Evolutionary conservation across 2,797 vertebrate species (phyloP), one percentile per base, ranked within the genome.

Genomic region (Bradypodion pumilum): DNA sequence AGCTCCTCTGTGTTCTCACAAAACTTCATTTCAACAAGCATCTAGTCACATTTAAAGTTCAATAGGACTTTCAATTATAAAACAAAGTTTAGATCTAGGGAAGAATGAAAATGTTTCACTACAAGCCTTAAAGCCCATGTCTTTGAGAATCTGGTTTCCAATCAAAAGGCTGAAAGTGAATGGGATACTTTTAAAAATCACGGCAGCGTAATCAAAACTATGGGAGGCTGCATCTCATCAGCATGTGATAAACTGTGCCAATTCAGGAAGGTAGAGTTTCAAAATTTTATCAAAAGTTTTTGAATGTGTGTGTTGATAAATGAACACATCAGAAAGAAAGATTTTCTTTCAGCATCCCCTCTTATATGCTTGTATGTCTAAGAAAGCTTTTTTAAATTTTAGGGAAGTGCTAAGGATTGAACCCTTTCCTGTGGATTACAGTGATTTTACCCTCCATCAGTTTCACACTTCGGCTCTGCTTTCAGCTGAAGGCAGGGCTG

Each of bases 71-170:
- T 78, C 52, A 56, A 21, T 56, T 49, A 27, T 29, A 46, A 29
- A 29, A 25, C 52, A 52, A 37, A 69, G 7, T 80, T 70, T 15
- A 60, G 23, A 32, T 9, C 4, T 74, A 42, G 60, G 29, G 40
- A 49, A 46, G 9, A 74, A 32, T 7, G 46, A 40, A 56, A 56
- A 56, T 19, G 21, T 27, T 49, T 74, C 29, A 32, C 62, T 46
- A n/a, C 29, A 68, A 74, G 56, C 19, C 65, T 65, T 49, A 52
- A 72, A 65, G 60, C n/a, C 13, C 68, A 56, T 2, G 19, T 56
- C 80, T 56, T 88, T 82, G 84, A 89, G 40, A 25, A 19, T 25
- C 42, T 42, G 19, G 52, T 21, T 15, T 4, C 52, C 35, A 9
- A 9, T 78, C 84, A 60, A 23, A 75, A 78, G 5, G 32, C 44